Conservation (phyloP, 1,140 invertebrate genomes). For the Drusus annulatus region DNA sequence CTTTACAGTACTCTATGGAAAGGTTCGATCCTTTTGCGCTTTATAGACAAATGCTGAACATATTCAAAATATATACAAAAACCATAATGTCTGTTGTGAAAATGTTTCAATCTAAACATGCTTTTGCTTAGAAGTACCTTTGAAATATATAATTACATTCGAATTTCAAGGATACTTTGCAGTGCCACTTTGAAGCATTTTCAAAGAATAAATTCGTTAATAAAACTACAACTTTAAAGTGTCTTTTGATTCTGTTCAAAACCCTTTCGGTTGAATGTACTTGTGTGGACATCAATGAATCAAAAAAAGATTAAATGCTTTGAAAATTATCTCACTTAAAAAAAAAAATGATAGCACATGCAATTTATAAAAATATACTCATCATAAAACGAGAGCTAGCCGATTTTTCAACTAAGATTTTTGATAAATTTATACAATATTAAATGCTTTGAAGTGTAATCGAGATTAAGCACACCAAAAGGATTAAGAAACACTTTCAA, state of each 20-base stretch:
- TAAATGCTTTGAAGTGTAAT: constrained; percentile 34
- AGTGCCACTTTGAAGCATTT: not conserved
- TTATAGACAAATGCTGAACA: constrained; percentile 38
- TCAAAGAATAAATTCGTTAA: not conserved
- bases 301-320: not conserved
- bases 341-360: constrained; percentile 12
- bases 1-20: constrained; percentile 31
- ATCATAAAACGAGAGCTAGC: constrained; percentile 15
- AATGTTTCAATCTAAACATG: not conserved
- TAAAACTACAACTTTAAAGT: too few species aligned
- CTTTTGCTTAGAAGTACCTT: too few species aligned
- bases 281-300: not conserved
- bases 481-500: constrained; percentile 8
- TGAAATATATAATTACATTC: too few species aligned
- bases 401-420: constrained; percentile 1
- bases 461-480: constrained; percentile 34
- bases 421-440: constrained; percentile 1
- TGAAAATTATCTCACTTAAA: not conserved
- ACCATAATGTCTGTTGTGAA: constrained; percentile 2
- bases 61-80: constrained; percentile 34
- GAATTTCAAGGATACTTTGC: too few species aligned
- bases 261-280: constrained; percentile 10
- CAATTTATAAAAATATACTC: constrained; percentile 41
- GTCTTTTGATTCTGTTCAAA: not conserved
- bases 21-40: constrained; percentile 34